phyloP scores from a whole-genome alignment of 2,888 invertebrate genomes.

The Watsonalla binaria region DNA sequence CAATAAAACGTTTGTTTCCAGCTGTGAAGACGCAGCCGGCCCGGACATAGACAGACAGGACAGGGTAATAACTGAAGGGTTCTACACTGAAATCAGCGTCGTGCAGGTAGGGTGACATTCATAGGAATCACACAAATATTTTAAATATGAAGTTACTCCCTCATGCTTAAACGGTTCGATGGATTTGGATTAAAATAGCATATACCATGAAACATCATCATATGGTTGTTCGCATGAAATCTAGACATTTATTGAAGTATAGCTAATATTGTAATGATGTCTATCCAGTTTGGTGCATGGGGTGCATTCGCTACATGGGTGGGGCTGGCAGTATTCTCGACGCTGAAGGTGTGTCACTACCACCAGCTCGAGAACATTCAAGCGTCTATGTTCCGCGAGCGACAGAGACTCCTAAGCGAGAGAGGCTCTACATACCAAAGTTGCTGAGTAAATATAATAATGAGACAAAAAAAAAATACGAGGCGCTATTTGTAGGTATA shows the following conservation, averaged over 20 bases:
- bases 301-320: slow-evolving; percentile 94
- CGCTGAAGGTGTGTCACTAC: slow-evolving; percentile 91
- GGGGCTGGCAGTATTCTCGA: slow-evolving; percentile 90
- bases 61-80: slow-evolving; percentile 87
- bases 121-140: too few relatives aligned
- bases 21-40: slow-evolving; percentile 92
- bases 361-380: slow-evolving; percentile 95
- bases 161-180: too few relatives aligned
- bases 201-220: too few relatives aligned
- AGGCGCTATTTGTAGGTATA: too few relatives aligned
- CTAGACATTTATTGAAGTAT: background rate
- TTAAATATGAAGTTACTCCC: too few relatives aligned
- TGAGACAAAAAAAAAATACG: too few relatives aligned
- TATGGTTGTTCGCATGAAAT: too few relatives aligned
- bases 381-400: slow-evolving; percentile 94
- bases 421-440: slow-evolving; percentile 49
- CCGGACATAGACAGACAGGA: slow-evolving; percentile 90
- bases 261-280: background rate
- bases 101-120: slow-evolving; percentile 81
- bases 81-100: slow-evolving; percentile 93
- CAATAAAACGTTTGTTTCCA: slow-evolving; percentile 34
- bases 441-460: too few relatives aligned
- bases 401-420: slow-evolving; percentile 90
- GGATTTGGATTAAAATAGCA: too few relatives aligned
- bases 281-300: slow-evolving; percentile 91